phyloP scores from a whole-genome alignment of 2,888 invertebrate species.

The Hemithea aestivaria region DNA sequence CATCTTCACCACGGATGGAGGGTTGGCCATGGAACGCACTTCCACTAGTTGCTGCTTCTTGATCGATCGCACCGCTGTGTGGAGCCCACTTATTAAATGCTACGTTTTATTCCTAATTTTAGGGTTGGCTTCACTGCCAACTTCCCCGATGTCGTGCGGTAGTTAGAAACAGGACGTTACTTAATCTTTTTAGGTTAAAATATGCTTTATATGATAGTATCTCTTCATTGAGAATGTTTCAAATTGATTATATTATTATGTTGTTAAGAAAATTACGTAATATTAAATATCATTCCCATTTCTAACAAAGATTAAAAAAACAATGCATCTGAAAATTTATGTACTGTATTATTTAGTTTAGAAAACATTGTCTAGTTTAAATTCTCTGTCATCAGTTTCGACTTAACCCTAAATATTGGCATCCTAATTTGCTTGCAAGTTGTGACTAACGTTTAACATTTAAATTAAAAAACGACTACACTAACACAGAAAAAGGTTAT shows the following conservation, averaged over 20 bases:
- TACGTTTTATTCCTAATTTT: constrained; percentile 11
- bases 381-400: no score
- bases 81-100: constrained; percentile 43
- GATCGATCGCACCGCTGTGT: constrained; percentile 93
- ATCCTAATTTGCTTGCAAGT: constrained; percentile 14
- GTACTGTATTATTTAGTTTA: no score
- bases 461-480: constrained; percentile 7
- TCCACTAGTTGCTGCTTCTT: constrained; percentile 98
- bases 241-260: no score
- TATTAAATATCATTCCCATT: background rate
- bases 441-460: constrained; percentile 23
- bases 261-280: no score
- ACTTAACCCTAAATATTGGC: constrained; percentile 20
- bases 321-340: no score
- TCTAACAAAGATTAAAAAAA: background rate
- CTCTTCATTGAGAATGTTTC: no score
- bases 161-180: no score
- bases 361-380: no score
- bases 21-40: constrained; percentile 96
- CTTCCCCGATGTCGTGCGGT: no score
- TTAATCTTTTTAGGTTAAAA: no score
- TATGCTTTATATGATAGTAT: no score
- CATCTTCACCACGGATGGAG: constrained; percentile 94
- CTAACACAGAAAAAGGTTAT: constrained; percentile 10
- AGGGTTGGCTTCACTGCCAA: no score